Percentiles rank a stretch among this genome's conserved stretches.
These are phyloP conservation scores for Alentia gelatinosa DNA, from an alignment of 2,888 invertebrate species.

Conservation along the genomic window DNA sequence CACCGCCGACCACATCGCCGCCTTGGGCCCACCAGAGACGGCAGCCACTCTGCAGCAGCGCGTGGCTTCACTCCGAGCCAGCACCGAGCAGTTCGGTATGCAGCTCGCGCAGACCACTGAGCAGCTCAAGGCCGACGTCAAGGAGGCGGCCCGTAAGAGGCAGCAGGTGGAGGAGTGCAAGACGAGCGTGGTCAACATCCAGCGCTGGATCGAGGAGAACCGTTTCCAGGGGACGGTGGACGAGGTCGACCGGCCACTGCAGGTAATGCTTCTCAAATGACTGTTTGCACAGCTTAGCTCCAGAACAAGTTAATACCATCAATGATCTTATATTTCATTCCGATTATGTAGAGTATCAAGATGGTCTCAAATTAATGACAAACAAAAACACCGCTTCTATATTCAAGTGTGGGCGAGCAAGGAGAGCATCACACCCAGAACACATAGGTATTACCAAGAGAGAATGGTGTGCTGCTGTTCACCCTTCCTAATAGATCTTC, in stretches of 20 bases:
- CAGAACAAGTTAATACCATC: neutral
- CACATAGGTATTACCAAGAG: too few species aligned
- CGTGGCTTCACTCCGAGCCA: constrained; percentile 71
- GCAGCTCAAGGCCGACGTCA: constrained; percentile 65
- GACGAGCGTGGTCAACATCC: constrained; percentile 70
- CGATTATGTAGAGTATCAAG: too few species aligned
- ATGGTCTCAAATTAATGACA: too few species aligned
- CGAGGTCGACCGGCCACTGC: neutral
- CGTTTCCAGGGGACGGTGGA: neutral
- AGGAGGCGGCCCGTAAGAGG: constrained; percentile 72
- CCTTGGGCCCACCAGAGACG: constrained; percentile 68
- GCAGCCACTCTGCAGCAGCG: constrained; percentile 71
- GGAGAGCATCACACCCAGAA: too few species aligned
- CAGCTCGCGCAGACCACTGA: constrained; percentile 71
- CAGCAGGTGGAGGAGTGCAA: constrained; percentile 73
- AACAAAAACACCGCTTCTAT: too few species aligned
- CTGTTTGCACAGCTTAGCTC: neutral
- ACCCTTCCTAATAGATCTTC: too few species aligned
- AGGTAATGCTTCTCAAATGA: neutral
- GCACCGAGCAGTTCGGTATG: constrained; percentile 73
- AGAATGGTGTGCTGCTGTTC: too few species aligned
- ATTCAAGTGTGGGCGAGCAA: too few species aligned
- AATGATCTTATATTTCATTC: too few species aligned
- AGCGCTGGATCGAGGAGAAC: constrained; percentile 74
- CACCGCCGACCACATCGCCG: constrained; percentile 75